A percentile compares a stretch with the other conserved stretches of the same genome.
These are phyloP conservation scores for Nibea coibor DNA, from an alignment of 2,113 vertebrate genomes.

Conservation along the genomic window DNA sequence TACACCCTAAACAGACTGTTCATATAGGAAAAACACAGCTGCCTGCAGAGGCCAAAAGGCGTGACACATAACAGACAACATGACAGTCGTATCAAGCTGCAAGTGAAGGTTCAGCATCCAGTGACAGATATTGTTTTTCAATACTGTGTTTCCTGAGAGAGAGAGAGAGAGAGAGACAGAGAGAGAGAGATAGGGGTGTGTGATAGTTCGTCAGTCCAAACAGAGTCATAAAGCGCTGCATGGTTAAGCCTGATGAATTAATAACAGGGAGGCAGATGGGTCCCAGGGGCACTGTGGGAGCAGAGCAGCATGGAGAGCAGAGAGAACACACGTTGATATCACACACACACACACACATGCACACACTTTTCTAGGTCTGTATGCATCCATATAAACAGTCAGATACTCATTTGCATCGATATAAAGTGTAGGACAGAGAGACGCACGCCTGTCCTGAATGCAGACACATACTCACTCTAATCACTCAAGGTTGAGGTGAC, in stretches of 20 bases:
- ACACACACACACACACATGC: constrained; percentile 27
- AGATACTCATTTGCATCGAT: constrained; percentile 58
- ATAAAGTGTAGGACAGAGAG: constrained; percentile 45
- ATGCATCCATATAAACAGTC: constrained; percentile 51
- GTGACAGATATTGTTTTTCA: constrained; percentile 74
- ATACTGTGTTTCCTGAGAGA: constrained; percentile 44
- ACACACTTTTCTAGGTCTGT: constrained; percentile 4
- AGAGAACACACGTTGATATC: constrained; percentile 55
- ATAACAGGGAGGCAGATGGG: constrained; percentile 86
- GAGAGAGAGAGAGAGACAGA: constrained; percentile 35
- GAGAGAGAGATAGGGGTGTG: constrained; percentile 64
- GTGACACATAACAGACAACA: constrained; percentile 20
- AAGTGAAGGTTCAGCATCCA: constrained; percentile 53
- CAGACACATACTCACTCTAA: constrained; percentile 5
- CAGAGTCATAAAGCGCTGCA: constrained; percentile 85
- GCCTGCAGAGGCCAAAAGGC: constrained; percentile 1
- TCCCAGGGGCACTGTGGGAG: constrained; percentile 84
- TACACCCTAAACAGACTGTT: constrained; percentile 9
- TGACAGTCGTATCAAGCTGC: constrained; percentile 34
- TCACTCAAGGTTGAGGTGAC: constrained; percentile 56
- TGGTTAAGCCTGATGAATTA: constrained; percentile 88
- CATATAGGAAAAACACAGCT: background rate
- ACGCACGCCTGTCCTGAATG: constrained; percentile 4
- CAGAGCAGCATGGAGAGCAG: constrained; percentile 76
- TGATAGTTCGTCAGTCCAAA: constrained; percentile 84